These are phyloP conservation scores for Pimpla rufipes DNA, from an alignment of 2,888 invertebrate species.

Conservation along the genomic window DNA sequence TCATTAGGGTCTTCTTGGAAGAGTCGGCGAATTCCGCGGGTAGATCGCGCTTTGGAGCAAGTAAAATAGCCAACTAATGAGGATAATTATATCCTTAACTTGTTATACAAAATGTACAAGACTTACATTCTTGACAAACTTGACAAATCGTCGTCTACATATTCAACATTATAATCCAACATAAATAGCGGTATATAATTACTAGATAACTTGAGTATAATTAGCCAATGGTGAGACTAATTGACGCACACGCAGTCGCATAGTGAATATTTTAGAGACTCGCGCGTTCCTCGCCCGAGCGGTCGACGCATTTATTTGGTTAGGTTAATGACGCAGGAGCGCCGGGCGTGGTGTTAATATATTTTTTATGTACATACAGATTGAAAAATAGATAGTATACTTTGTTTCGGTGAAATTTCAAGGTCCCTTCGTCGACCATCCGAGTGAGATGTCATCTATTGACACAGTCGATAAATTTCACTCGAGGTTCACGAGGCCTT, in stretches of 20 bases:
- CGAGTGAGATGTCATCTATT: too few species aligned
- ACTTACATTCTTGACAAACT: slow-evolving; percentile 12
- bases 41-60: neutral
- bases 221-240: slow-evolving; percentile 26
- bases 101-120: slow-evolving; percentile 36
- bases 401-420: too few species aligned
- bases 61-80: slow-evolving; percentile 33
- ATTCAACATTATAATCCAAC: neutral
- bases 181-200: slow-evolving; percentile 16
- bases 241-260: slow-evolving; percentile 28
- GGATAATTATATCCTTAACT: slow-evolving; percentile 37
- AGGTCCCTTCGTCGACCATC: too few species aligned
- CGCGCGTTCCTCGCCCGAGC: neutral
- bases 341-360: too few species aligned
- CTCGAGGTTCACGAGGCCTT: too few species aligned
- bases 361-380: too few species aligned
- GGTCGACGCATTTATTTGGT: neutral
- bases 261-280: neutral
- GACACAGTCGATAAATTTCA: too few species aligned
- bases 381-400: too few species aligned
- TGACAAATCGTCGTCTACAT: slow-evolving; percentile 27
- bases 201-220: slow-evolving; percentile 6
- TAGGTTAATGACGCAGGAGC: too few species aligned
- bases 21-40: neutral
- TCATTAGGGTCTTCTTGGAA: slow-evolving; percentile 30